Evolutionary conservation across 2,888 invertebrate genomes (phyloP), one percentile per base, ranked within the genome.

Genomic region (Leucophora obtusa): DNA sequence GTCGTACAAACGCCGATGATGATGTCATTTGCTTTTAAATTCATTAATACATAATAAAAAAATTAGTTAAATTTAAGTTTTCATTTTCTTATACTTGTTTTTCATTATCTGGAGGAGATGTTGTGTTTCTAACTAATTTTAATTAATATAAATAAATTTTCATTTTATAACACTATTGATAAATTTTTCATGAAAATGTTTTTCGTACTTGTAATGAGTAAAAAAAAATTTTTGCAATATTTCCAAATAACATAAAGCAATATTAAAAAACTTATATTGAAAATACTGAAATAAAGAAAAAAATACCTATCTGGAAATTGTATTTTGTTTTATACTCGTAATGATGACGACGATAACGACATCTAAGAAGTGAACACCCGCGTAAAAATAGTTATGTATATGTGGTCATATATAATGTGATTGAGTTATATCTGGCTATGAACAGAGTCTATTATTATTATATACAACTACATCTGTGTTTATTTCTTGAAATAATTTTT

Each of bases 101-200:
- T 33, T 9, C 28, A n/a, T 33, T 58, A 10, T 33, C 2, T 28
- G 21, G 4, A 54, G 28, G 6, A 24, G n/a, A 54, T 11, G 14
- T 58, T 58, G 33, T 11, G 14, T 43, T 60, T 60, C 60, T 5
- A 15, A 21, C 43, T 17, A 60, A 43, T 18, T 60, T 60, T 24
- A 60, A 60, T 60, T 63, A 63, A 28, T 28, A 28, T 24, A 24
- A 21, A n/a, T n/a, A 28, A n/a, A n/a, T 24, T 17, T 50, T 51
- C 9, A 14, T 63, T 63, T 14, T n/a, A 14, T 38, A 28, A 15
- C 0, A n/a, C 43, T 43, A 18, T 9, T 28, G 51, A 65, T 15
- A 54, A 38, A 11, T 21, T 24, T 38, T 65, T 53, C 53, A 38
- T 65, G 65, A 54, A 53, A 53, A 65, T 54, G 7, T 65, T 21